Evolutionary conservation across 2,888 invertebrate genomes (phyloP), one percentile per base, ranked within the genome.

Genomic region (Atethmia centrago): DNA sequence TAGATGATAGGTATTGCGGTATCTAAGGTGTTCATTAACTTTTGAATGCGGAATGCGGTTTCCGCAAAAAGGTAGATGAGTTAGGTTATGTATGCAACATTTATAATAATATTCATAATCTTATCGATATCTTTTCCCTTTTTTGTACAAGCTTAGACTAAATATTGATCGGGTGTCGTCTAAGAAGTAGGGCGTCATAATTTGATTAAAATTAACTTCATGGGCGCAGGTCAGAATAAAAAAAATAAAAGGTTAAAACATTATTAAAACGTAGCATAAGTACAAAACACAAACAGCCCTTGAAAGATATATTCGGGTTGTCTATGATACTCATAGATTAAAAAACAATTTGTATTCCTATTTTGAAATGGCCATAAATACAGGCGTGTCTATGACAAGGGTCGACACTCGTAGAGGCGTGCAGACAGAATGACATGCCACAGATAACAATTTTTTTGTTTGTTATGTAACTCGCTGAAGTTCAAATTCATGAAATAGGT

Each of bases 351-450:
- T 79, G 80, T 87, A 85, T 85, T 87, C 82, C 84, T 83, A 84
- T 80, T 88, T 85, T 85, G 71, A 83, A 84, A 87, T 85, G 69
- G 78, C 79, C 82, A 88, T 86, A 86, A 87, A 87, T 83, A 81
- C 77, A 78, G 77, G 83, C 85, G 85, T 88, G 87, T 81, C 83
- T 83, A 87, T 87, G 88, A 88, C 85, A 87, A 84, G 88, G 88
- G 88, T 87, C 80, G 88, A 88, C 88, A 83, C 81, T 85, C 84
- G 74, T 85, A 70, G 80, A 82, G 76, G 84, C 83, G 87, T 82
- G 82, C 78, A 80, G 84, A 87, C 82, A 84, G 82, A 84, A 76
- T 82, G 84, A 85, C 85, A 85, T 74, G 87, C 83, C 77, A 77
- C 77, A 79, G 84, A 85, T 85, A 85, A 82, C 66, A 74, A 56